phyloP scores from a whole-genome alignment of 2,113 vertebrate species.

The Genyomyrus donnyi region DNA sequence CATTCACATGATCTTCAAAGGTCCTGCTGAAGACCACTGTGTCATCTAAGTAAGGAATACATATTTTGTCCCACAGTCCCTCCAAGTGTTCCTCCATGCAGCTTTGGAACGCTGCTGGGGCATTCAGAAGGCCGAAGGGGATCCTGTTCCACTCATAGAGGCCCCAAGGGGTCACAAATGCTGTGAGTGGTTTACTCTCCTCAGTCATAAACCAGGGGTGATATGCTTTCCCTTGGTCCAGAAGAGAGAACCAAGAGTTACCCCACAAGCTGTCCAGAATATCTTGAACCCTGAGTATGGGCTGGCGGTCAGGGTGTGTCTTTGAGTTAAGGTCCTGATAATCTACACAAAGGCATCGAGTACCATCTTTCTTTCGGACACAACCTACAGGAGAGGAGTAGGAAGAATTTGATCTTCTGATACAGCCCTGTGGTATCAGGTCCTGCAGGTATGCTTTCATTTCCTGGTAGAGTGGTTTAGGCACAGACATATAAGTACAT shows the following conservation, averaged over 20 bases:
- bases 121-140: constrained; percentile 15
- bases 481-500: not conserved
- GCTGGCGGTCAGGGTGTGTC: not conserved
- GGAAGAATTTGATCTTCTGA: not conserved
- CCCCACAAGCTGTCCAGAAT: not conserved
- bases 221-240: not conserved
- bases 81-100: not conserved
- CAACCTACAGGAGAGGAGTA: not conserved
- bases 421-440: not conserved
- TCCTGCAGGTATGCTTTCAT: not conserved
- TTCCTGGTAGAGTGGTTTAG: not conserved
- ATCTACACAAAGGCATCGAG: not conserved
- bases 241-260: not conserved
- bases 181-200: not conserved
- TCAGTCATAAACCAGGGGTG: not conserved
- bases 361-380: not conserved
- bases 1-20: not conserved
- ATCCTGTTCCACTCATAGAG: constrained; percentile 6
- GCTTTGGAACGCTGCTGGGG: not conserved
- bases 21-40: not conserved
- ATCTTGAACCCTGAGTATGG: not conserved
- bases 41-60: constrained; percentile 12
- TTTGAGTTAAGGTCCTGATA: not conserved
- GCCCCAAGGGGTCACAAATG: not conserved
- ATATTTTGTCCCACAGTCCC: not conserved